Percentiles rank a stretch among this genome's conserved stretches.
Conservation (phyloP, 1,140 invertebrate genomes). For the Aphaenogaster rudis region DNA sequence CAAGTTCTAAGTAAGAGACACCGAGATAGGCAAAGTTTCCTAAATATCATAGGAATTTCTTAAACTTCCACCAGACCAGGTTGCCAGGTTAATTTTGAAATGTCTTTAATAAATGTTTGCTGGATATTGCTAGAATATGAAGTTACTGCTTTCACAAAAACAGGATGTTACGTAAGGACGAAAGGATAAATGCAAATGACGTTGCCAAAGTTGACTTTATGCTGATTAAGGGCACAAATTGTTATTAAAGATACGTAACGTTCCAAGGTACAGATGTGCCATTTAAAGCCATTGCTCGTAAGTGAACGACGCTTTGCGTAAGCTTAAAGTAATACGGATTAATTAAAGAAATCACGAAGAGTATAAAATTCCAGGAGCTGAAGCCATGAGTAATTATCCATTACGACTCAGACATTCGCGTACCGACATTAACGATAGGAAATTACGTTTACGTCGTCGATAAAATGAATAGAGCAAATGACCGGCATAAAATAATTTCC, state of each 20-base stretch:
- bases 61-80: slow-evolving; percentile 30
- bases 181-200: slow-evolving; percentile 32
- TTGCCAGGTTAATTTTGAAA: slow-evolving; percentile 50
- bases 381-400: slow-evolving; percentile 43
- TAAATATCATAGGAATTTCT: slow-evolving; percentile 41
- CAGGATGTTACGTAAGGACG: background rate
- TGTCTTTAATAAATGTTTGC: slow-evolving; percentile 57
- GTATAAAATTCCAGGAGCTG: slow-evolving; percentile 16
- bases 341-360: slow-evolving; percentile 42
- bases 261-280: background rate
- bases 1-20: slow-evolving; percentile 41
- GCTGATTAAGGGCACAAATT: slow-evolving; percentile 32
- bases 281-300: slow-evolving; percentile 17
- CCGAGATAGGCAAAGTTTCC: slow-evolving; percentile 14
- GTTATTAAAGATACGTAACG: slow-evolving; percentile 8
- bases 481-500: slow-evolving; percentile 65
- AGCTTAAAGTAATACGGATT: slow-evolving; percentile 47
- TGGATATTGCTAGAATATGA: slow-evolving; percentile 34
- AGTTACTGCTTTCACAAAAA: slow-evolving; percentile 18
- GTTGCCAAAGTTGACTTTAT: slow-evolving; percentile 32
- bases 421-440: slow-evolving; percentile 42
- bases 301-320: background rate
- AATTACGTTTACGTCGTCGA: slow-evolving; percentile 65
- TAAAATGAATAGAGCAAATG: slow-evolving; percentile 63
- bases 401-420: slow-evolving; percentile 32